Evolutionary conservation across 2,113 vertebrate species (phyloP), one percentile per base, ranked within the genome.

Genomic region (Garra rufa): DNA sequence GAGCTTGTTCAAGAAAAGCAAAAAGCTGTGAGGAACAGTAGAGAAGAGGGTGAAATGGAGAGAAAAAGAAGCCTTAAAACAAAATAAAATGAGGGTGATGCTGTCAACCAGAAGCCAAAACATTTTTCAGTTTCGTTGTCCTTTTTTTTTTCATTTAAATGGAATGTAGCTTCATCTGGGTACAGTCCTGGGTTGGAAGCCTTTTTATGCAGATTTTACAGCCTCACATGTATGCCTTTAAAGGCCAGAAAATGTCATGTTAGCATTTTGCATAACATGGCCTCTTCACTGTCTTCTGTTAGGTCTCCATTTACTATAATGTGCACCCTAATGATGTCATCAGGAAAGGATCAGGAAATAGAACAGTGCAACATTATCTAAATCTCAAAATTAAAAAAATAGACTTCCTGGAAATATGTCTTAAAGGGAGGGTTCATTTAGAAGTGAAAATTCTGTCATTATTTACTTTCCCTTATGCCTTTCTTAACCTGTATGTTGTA

Each of bases 1-100:
- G 95, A 98, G 93, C 90, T 93, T 99, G 92, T 98, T 99, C 91
- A 99, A 97, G 93, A 99, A 99, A 94, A 99, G 97, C 77, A 84
- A 87, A 83, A 85, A 84, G 63, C 81, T 69, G 83, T 83, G 83
- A 87, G 70, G 79, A 30, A 73, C 43, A 41, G 10, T 17, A 50
- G 77, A 73, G n/a, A 67, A 55, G 26, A 46, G 6, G 21, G 52
- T 71, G 83, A 26, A 76, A 87, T 75, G 55, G 30, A 44, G 34
- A 86, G 71, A 43, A 34, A 28, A 65, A 82, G 77, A 76, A 69
- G 88, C 85, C 73, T 85, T 86, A 90, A 90, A 91, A 88, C 63
- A 78, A 85, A 85, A 86, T 63, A 87, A n/a, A 81, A 78, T 21
- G 79, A 89, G 87, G 52, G 69, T 65, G 75, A 89, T 43, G 89